Evolutionary conservation across 2,888 invertebrate genomes (phyloP), one percentile per base, ranked within the genome.

Genomic region (Callimorpha dominula): DNA sequence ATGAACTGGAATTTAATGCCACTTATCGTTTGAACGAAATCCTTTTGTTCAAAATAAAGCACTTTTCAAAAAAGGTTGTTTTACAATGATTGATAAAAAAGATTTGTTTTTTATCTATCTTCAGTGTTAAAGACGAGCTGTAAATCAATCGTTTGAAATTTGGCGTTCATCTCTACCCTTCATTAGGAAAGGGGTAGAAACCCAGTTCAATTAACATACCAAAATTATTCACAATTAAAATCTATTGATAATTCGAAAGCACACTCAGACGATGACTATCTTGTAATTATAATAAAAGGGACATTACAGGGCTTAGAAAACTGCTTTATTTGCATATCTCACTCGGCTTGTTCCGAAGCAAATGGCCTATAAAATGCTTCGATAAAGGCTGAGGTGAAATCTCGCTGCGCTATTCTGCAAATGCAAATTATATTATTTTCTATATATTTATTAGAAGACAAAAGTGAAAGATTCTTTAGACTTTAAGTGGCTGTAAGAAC

Each of bases 281-380:
- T 74, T 71, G 73, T 87, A 88, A 90, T 90, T 89, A 87, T 82
- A 88, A 85, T 84, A 83, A 88, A 87, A 85, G 75, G 79, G 80
- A 74, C 85, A 84, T 86, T 83, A 85, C 82, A 77, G 67, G 71
- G 73, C 82, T 83, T 76, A 84, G 85, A 82, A 86, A 84, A 88
- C 85, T 84, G 86, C 82, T 87, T 74, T 87, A 90, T 92, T 91
- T 91, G 89, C 91, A 92, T 92, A 92, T 90, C 89, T 87, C 85
- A 82, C 86, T 86, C 74, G 84, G 84, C 82, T 85, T 87, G 86
- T 87, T 87, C 84, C 79, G 75, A 81, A 85, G 84, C 77, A 85
- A 90, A 90, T 88, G 87, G 87, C 80, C 89, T 87, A 91, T 90
- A 91, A 91, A 91, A 88, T 85, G 86, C 79, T 85, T 86, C 87